Percentiles rank a stretch among this genome's conserved stretches.
phyloP scores from a whole-genome alignment of 2,888 invertebrate genomes.

The Sphaerophoria rueppellii region DNA sequence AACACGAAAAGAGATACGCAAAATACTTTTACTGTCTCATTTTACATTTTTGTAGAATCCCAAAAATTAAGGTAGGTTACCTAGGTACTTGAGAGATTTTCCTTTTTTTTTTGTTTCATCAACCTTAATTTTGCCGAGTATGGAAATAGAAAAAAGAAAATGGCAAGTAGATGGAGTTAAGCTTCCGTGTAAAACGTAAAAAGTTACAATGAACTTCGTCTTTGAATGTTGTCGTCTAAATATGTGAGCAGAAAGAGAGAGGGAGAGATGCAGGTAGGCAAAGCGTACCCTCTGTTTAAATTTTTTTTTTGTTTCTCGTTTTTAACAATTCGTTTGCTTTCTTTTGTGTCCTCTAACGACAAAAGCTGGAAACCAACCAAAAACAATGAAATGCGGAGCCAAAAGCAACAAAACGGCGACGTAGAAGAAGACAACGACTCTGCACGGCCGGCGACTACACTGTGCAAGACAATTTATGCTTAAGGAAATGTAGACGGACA shows the following conservation, averaged over 20 bases:
- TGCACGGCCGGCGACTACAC: slow-evolving; percentile 8
- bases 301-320: slow-evolving; percentile 21
- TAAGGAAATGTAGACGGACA: slow-evolving; percentile 71
- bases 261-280: slow-evolving; percentile 5
- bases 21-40: too few species aligned
- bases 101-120: not conserved
- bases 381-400: slow-evolving; percentile 25
- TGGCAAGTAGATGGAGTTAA: slow-evolving; percentile 37
- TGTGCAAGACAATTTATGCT: slow-evolving; percentile 56
- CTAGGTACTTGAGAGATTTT: not conserved
- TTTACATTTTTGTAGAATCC: too few species aligned
- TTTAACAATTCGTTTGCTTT: slow-evolving; percentile 50
- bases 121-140: slow-evolving; percentile 6
- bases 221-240: slow-evolving; percentile 17
- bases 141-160: not conserved
- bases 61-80: too few species aligned
- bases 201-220: slow-evolving; percentile 64
- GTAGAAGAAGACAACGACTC: not conserved
- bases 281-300: slow-evolving; percentile 4
- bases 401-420: slow-evolving; percentile 1
- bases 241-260: not conserved
- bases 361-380: slow-evolving; percentile 18
- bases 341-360: slow-evolving; percentile 29
- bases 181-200: slow-evolving; percentile 52
- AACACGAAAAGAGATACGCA: too few species aligned